Evolutionary conservation across 1,140 invertebrate species (phyloP), one percentile per base, ranked within the genome.

Genomic region (Ruditapes philippinarum): DNA sequence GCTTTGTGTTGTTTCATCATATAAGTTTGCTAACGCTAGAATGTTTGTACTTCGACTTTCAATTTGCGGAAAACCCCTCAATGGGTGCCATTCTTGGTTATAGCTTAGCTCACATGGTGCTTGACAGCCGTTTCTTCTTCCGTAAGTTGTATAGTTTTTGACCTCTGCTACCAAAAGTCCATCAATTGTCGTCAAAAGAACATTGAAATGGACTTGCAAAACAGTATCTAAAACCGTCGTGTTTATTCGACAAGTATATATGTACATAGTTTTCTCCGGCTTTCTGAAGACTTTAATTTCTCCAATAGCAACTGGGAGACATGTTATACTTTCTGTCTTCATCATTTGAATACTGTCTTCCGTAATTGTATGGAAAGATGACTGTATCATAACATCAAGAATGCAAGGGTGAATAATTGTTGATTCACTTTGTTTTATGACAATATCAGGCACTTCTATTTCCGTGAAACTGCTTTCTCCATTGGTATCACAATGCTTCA

Each of bases 341-440:
- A 14, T 11, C 12, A 42, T 5, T 1, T 11, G 22, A 5, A 11
- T 33, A 17, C 9, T 4, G 1, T 9, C 38, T 73, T 73, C 38
- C 42, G 68, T 54, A 9, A 45, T 73, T 22, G 68, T 73, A 45
- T 9, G 40, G 2, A 33, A 17, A 14, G 73, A 42, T 28, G 73
- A 22, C 40, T 87, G 84, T 17, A 78, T 11, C 73, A 87, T 87
- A 19, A 9, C 84, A 65, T 87, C 84, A 28, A 87, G 36, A 28
- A 87, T n/a, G 42, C 49, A 60, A 28, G 84, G 73, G 54, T 87
- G 84, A 17, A 87, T 19, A 9, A 25, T 33, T 25, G 57, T 68
- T 42, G 19, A n/a, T 0, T 0, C n/a, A 11, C 31, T 1, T n/a
- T 38, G 9, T 7, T 12, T n/a, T 33, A 73, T 25, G 25, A 73